Base-by-base conservation (phyloP, 2,113 vertebrate genomes). In the Entosphenus tridentatus region DNA sequence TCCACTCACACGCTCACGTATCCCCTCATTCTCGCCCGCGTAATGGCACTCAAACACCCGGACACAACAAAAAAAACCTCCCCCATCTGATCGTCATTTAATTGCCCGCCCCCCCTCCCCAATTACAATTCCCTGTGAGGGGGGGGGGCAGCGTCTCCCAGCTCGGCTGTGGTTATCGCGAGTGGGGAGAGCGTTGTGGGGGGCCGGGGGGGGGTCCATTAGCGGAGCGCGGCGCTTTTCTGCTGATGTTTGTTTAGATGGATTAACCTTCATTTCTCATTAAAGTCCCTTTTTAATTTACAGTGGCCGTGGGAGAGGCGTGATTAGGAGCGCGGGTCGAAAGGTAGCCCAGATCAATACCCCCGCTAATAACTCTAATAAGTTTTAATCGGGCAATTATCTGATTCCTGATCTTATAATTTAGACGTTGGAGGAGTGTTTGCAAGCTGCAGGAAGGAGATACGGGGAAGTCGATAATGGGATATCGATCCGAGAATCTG, bases 301-400 rank as follows among this genome's bases (percentile, higher is more conserved):
- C 62, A 21, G 62, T 11, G 62, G 62, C 62, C 62, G 62, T 10
- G 10, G 10, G 62, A 16, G 62, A 65, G 62, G 8, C 21, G 62
- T 65, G 62, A 65, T 65, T 65, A 65, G 75, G 76, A 78, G 76
- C 73, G 67, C 72, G 68, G 81, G 83, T 83, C 80, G 81, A 83
- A 85, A 76, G 80, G 80, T 82, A 81, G 78, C 75, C 79, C 67
- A 79, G 82, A 83, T 88, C 86, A 80, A 86, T 86, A 80, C 75
- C 75, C 76, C 76, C 79, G 82, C 82, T 86, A 85, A 88, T 88
- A 87, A 86, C 82, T 85, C 83, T 85, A 88, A 87, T 85, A 82
- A 82, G 82, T 84, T 87, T 85, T 86, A 86, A 87, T 88, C 83
- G 82, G 84, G 85, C 86, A 84, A 87, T 88, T 89, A 87, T 89